These are phyloP conservation scores for Eulemur mongoz DNA, from an alignment of 2,797 vertebrate species.

Conservation along the genomic window DNA sequence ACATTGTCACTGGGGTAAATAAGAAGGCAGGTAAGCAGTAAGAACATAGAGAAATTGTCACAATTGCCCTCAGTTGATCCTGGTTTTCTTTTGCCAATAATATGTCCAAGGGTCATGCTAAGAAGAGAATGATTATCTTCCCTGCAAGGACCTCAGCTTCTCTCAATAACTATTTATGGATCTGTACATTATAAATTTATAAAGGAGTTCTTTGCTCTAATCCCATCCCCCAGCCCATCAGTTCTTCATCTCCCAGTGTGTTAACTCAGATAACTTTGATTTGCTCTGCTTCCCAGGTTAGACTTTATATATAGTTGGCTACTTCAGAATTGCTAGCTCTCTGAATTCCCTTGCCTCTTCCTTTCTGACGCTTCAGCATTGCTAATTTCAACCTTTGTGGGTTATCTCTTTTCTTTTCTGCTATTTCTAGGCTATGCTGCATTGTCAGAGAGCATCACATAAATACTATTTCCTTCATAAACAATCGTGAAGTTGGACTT, in stretches of 20 bases:
- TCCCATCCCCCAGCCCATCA: not conserved
- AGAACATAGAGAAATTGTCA: not conserved
- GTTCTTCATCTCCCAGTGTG: not conserved
- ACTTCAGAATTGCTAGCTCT: not conserved
- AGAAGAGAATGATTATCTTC: not conserved
- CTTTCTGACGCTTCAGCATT: not conserved
- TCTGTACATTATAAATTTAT: not conserved
- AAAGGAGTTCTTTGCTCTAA: not conserved
- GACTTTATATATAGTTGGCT: not conserved
- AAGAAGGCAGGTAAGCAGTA: not conserved
- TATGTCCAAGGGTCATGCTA: not conserved
- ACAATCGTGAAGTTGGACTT: not conserved
- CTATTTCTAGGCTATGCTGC: not conserved
- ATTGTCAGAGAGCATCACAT: not conserved
- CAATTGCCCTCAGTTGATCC: not conserved
- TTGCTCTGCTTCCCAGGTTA: constrained; percentile 8
- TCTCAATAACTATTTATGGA: not conserved
- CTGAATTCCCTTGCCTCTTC: not conserved
- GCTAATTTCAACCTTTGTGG: not conserved
- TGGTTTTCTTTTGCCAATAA: constrained; percentile 29
- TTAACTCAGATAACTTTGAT: not conserved
- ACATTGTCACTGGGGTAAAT: not conserved
- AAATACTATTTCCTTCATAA: not conserved
- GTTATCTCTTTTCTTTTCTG: not conserved
- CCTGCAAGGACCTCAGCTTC: not conserved